Base-by-base conservation (phyloP, 2,888 invertebrate genomes). In the Drosophila percnosoma region DNA sequence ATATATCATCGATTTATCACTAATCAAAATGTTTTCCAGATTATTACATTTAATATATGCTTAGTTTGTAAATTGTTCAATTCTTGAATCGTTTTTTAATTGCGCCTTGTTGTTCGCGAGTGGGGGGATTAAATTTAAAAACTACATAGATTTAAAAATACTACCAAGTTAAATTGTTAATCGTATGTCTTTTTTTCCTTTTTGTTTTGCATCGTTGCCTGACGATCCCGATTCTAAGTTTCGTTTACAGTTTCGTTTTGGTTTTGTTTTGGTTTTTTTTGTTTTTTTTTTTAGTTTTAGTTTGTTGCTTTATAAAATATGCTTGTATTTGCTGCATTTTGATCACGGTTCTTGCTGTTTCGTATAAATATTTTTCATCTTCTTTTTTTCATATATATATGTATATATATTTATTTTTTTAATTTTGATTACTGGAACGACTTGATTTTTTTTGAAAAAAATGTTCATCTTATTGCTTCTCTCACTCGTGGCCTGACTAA, bases 321-420 rank as follows among this genome's bases (percentile, higher is more conserved):
- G 83, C 85, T 83, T 82, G 74, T 68, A 48, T 75, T 70, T 69
- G 71, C 54, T 83, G 82, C 83, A 81, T 82, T 82, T 90, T 87
- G 88, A 88, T 90, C 88, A 85, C 84, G 82, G 83, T 87, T 87
- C 78, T 88, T 88, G 87, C 88, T 86, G 87, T 86, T 83, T 75
- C 69, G 49, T 82, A 73, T 79, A 68, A 78, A 67, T 74, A 73
- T 49, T 54, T 70, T 21, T 49, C 40, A 40, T 67, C 54, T 66
- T 54, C 38, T 36, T 58, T 45, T 63, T 49, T 21, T 15, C 2
- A 0, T 15, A 15, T 36, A 36, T 36, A 36, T 36, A 34, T 13
- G 5, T 34, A 34, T 34, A 34, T 34, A 33, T 33, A 6, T 29
- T 4, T 4, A 2, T 21, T 60, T 67, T 68, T 33, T 27, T 55